phyloP scores from a whole-genome alignment of 2,888 invertebrate species.

The Liodrosophila aerea region DNA sequence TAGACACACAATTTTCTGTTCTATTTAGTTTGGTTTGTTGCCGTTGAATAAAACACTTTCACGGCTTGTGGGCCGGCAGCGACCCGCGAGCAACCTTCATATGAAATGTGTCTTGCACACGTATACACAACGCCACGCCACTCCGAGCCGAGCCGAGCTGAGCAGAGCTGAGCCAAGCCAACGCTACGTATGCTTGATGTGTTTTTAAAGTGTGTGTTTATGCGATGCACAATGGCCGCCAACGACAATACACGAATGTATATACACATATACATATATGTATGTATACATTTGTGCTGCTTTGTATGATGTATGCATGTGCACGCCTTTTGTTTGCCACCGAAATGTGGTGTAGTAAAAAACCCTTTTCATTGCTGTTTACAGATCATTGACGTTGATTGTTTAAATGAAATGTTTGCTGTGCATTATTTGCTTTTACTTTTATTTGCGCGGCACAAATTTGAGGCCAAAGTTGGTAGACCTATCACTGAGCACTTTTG shows the following conservation, averaged over 20 bases:
- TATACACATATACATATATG: slow-evolving; percentile 15
- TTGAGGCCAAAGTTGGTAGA: slow-evolving; percentile 26
- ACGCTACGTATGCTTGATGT: slow-evolving; percentile 73
- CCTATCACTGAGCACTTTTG: slow-evolving; percentile 47
- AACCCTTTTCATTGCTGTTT: slow-evolving; percentile 75
- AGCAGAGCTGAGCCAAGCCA: slow-evolving; percentile 2
- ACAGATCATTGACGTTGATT: slow-evolving; percentile 80
- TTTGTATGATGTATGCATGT: slow-evolving; percentile 56
- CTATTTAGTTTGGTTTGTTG: slow-evolving; percentile 78
- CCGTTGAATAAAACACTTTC: slow-evolving; percentile 79
- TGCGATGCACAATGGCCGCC: slow-evolving; percentile 67
- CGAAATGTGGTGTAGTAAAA: slow-evolving; percentile 55
- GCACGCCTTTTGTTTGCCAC: slow-evolving; percentile 63
- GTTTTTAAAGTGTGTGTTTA: slow-evolving; percentile 78
- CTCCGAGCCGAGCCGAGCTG: slow-evolving; percentile 16
- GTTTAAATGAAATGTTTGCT: slow-evolving; percentile 78
- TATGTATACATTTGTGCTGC: slow-evolving; percentile 18
- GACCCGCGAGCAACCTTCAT: slow-evolving; percentile 74
- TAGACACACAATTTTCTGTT: slow-evolving; percentile 72
- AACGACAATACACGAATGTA: slow-evolving; percentile 32
- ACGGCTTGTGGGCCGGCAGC: slow-evolving; percentile 69
- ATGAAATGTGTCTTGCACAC: slow-evolving; percentile 66
- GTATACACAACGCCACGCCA: slow-evolving; percentile 39
- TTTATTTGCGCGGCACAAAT: slow-evolving; percentile 62
- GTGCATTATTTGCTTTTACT: slow-evolving; percentile 71